phyloP scores from a whole-genome alignment of 2,113 vertebrate genomes.

The Hyaena hyaena region DNA sequence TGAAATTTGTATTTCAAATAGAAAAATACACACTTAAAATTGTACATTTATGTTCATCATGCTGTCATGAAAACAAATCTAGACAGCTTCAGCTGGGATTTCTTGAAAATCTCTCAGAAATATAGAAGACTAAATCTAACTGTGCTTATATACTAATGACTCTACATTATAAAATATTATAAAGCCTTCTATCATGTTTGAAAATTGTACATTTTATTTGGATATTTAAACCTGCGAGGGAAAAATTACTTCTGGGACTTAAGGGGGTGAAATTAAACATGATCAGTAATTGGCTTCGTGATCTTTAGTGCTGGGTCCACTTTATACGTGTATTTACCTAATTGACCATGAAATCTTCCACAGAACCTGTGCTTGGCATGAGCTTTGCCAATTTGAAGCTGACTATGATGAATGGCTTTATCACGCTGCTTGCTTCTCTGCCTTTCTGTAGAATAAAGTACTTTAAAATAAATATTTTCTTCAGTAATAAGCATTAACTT shows the following conservation, averaged over 20 bases:
- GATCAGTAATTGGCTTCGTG: constrained; percentile 88
- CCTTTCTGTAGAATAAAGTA: constrained; percentile 80
- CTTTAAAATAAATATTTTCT: constrained; percentile 80
- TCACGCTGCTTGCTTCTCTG: constrained; percentile 76
- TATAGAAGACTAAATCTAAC: constrained; percentile 19
- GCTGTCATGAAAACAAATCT: constrained; percentile 49
- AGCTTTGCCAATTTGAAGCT: constrained; percentile 81
- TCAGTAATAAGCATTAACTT: constrained; percentile 77
- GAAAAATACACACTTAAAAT: constrained; percentile 70
- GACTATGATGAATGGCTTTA: constrained; percentile 86
- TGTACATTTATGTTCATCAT: background rate
- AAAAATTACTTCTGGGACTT: constrained; percentile 82
- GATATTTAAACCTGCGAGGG: constrained; percentile 65
- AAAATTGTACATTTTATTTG: constrained; percentile 70
- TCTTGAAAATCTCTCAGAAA: background rate
- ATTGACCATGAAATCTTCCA: constrained; percentile 89
- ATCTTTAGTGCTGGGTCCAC: constrained; percentile 84
- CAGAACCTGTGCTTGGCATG: constrained; percentile 80
- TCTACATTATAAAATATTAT: constrained; percentile 58
- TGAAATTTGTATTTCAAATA: constrained; percentile 76
- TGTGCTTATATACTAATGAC: constrained; percentile 60
- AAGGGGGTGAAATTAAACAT: constrained; percentile 87
- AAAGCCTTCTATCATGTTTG: constrained; percentile 65
- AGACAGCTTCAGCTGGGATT: background rate
- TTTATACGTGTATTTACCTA: constrained; percentile 89